Evolutionary conservation across 2,888 invertebrate genomes (phyloP).

Genomic region (Acleris sparsana): DNA sequence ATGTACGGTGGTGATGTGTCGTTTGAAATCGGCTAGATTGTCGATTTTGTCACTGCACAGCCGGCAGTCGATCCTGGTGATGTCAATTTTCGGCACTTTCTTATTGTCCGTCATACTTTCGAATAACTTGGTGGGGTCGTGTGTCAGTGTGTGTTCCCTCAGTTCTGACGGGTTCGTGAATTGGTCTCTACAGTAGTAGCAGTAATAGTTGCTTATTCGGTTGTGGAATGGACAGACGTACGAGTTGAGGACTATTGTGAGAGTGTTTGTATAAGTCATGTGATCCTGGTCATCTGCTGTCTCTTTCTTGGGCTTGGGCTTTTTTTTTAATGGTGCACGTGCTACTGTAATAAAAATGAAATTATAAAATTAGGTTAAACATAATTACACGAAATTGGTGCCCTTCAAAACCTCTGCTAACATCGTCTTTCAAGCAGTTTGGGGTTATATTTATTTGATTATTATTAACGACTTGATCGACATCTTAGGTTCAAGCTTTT

Average conservation of each 20-base stretch:
- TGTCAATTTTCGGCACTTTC: slow-evolving; percentile 73
- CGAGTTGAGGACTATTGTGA: slow-evolving; percentile 64
- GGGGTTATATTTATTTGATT: no score
- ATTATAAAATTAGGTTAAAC: background rate
- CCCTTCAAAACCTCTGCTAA: no score
- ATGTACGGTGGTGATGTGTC: slow-evolving; percentile 58
- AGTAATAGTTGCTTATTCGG: slow-evolving; percentile 71
- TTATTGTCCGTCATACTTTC: slow-evolving; percentile 64
- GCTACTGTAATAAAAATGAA: slow-evolving; percentile 38
- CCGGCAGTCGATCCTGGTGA: slow-evolving; percentile 71
- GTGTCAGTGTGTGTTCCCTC: slow-evolving; percentile 65
- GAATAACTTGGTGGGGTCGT: slow-evolving; percentile 62
- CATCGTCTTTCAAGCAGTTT: no score
- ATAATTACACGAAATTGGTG: background rate
- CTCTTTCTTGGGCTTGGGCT: slow-evolving; percentile 19
- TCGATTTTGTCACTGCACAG: slow-evolving; percentile 66
- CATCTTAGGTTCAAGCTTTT: no score
- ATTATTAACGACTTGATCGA: no score
- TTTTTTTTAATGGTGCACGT: slow-evolving; percentile 44
- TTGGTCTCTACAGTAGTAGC: slow-evolving; percentile 72
- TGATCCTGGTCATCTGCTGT: slow-evolving; percentile 53
- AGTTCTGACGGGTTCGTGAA: slow-evolving; percentile 70
- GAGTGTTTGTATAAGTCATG: slow-evolving; percentile 62
- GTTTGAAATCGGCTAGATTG: slow-evolving; percentile 58
- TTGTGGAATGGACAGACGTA: slow-evolving; percentile 72